Percentiles rank a stretch among this genome's conserved stretches.
phyloP scores from a whole-genome alignment of 2,888 invertebrate genomes.

The Diarsia brunnea region DNA sequence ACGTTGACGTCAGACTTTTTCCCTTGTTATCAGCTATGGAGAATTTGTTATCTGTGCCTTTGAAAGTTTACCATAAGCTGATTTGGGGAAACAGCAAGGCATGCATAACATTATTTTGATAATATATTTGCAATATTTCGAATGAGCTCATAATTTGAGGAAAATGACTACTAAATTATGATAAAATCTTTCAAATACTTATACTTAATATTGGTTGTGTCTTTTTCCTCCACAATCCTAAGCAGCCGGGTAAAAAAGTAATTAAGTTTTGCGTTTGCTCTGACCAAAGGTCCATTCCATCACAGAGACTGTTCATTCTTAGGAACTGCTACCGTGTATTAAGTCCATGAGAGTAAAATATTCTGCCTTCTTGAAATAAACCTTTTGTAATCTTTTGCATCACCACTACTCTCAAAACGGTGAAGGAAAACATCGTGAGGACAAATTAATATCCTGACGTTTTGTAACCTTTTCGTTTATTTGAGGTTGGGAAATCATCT shows the following conservation, averaged over 20 bases:
- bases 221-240: not conserved
- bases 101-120: not conserved
- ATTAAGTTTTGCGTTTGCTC: not conserved
- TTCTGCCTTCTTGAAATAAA: not conserved
- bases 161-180: not conserved
- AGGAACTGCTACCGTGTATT: not conserved
- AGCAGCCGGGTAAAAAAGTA: not conserved
- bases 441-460: not conserved
- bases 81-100: slow-evolving; percentile 10
- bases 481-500: too few species aligned
- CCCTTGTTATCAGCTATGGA: slow-evolving; percentile 22
- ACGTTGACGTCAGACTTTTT: slow-evolving; percentile 32
- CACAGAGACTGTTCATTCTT: not conserved
- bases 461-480: not conserved
- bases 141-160: not conserved
- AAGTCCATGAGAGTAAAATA: not conserved
- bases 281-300: not conserved
- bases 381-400: not conserved
- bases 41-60: slow-evolving; percentile 14
- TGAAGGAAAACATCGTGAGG: not conserved
- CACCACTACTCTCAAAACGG: not conserved
- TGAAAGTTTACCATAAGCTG: not conserved
- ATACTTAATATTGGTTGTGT: not conserved
- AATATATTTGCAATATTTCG: not conserved
- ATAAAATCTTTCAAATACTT: not conserved